Conservation (phyloP, 2,797 vertebrate genomes). For the Darevskia nairensis region DNA sequence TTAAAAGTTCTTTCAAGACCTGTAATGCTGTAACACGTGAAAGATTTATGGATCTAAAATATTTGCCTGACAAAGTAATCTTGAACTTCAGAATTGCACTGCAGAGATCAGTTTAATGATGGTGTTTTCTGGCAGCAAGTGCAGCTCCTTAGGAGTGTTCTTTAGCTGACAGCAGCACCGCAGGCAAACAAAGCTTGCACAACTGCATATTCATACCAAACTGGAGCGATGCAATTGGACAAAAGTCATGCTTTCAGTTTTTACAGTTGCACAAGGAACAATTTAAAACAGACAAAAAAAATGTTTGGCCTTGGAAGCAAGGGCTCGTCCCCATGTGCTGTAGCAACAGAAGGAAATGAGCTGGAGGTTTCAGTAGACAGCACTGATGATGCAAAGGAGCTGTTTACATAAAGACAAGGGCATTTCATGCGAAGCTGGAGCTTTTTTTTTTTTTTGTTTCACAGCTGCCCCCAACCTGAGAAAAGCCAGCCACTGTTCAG, state of each 20-base stretch:
- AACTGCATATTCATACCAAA: not conserved
- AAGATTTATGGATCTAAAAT: conserved; percentile 50
- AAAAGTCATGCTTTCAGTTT: not conserved
- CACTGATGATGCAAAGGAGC: not conserved
- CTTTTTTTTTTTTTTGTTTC: not conserved
- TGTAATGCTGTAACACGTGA: conserved; percentile 9
- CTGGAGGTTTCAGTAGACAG: not conserved
- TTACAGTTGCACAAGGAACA: not conserved
- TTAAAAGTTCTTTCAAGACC: not conserved
- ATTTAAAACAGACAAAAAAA: not conserved
- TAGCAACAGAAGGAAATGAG: not conserved
- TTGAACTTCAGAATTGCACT: conserved; percentile 42
- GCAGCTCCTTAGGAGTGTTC: conserved; percentile 47
- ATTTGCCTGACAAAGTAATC: conserved; percentile 35
- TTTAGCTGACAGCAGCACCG: conserved; percentile 18
- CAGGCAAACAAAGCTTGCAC: not conserved
- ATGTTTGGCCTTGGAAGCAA: not conserved
- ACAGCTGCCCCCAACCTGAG: not conserved
- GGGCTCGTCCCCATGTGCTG: not conserved
- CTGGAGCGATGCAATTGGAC: not conserved
- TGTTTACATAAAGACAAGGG: not conserved
- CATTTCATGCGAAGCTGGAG: not conserved
- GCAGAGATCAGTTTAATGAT: conserved; percentile 42
- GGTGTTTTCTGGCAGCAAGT: conserved; percentile 52
- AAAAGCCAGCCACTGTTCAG: not conserved